Conservation (phyloP, 2,888 invertebrate species). For the Agrochola circellaris region DNA sequence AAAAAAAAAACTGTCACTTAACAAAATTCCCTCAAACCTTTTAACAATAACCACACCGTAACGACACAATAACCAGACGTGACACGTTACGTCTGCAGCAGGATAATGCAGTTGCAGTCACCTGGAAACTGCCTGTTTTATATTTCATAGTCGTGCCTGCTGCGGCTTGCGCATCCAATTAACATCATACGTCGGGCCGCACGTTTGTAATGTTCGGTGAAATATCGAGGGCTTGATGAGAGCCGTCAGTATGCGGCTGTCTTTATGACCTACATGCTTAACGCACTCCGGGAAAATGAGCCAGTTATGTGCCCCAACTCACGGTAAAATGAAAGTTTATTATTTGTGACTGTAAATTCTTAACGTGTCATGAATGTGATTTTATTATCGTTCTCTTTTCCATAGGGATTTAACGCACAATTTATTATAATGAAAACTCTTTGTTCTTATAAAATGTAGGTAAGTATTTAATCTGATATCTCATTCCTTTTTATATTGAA, state of each 20-base stretch:
- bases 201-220: constrained; percentile 84
- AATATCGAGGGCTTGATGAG: constrained; percentile 86
- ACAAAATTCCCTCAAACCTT: constrained; percentile 69
- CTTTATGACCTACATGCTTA: constrained; percentile 78
- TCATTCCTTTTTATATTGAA: constrained; percentile 30
- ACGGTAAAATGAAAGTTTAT: constrained; percentile 63
- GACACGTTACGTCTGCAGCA: constrained; percentile 70
- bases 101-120: constrained; percentile 74
- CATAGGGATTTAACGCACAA: not conserved
- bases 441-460: not conserved
- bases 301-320: constrained; percentile 54
- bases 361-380: constrained; percentile 46
- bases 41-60: constrained; percentile 65
- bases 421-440: not conserved
- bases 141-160: constrained; percentile 82
- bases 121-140: constrained; percentile 78
- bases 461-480: constrained; percentile 1
- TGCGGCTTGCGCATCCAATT: constrained; percentile 86
- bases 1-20: constrained; percentile 77
- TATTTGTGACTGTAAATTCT: constrained; percentile 46
- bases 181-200: constrained; percentile 84
- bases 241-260: constrained; percentile 69
- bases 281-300: constrained; percentile 63
- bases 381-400: constrained; percentile 16
- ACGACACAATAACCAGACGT: constrained; percentile 71